A percentile compares a stretch with the other conserved stretches of the same genome.
Evolutionary conservation across 2,888 invertebrate genomes (phyloP).

Genomic region (Oligia latruncula): DNA sequence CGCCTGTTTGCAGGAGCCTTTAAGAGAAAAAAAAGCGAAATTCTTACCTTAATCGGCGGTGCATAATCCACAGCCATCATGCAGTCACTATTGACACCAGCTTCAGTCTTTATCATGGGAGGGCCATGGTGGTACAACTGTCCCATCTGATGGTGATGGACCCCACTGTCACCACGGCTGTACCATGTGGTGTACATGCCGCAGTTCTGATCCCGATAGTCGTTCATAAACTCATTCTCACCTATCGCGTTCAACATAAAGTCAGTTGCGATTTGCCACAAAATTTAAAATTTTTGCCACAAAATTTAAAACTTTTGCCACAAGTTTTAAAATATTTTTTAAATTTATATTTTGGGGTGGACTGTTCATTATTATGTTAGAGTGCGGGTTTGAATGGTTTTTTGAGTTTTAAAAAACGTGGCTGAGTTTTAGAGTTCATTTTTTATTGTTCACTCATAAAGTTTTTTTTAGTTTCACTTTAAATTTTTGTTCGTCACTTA

Average conservation of each 20-base stretch:
- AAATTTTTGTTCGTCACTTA: conserved; percentile 39
- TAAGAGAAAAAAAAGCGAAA: background rate
- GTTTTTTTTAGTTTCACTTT: conserved; percentile 37
- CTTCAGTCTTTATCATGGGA: conserved; percentile 91
- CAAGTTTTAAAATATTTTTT: conserved; percentile 23
- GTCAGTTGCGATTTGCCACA: conserved; percentile 45
- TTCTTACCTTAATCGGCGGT: conserved; percentile 91
- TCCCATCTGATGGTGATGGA: conserved; percentile 89
- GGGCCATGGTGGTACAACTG: conserved; percentile 90
- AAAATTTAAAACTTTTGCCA: conserved; percentile 28
- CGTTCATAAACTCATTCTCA: conserved; percentile 85
- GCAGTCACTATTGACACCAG: conserved; percentile 91
- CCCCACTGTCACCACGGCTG: conserved; percentile 87
- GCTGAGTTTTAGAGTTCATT: conserved; percentile 46
- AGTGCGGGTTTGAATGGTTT: conserved; percentile 5
- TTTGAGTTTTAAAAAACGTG: conserved; percentile 24
- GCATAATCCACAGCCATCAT: conserved; percentile 92
- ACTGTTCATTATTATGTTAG: conserved; percentile 51
- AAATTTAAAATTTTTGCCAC: conserved; percentile 34
- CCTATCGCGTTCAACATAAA: conserved; percentile 68
- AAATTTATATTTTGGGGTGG: background rate
- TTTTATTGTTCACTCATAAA: conserved; percentile 54
- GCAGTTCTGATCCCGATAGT: conserved; percentile 83
- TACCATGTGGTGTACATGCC: conserved; percentile 90
- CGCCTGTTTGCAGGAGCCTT: too few relatives aligned